phyloP scores from a whole-genome alignment of 2,888 invertebrate species.

The Nycteola revayana region DNA sequence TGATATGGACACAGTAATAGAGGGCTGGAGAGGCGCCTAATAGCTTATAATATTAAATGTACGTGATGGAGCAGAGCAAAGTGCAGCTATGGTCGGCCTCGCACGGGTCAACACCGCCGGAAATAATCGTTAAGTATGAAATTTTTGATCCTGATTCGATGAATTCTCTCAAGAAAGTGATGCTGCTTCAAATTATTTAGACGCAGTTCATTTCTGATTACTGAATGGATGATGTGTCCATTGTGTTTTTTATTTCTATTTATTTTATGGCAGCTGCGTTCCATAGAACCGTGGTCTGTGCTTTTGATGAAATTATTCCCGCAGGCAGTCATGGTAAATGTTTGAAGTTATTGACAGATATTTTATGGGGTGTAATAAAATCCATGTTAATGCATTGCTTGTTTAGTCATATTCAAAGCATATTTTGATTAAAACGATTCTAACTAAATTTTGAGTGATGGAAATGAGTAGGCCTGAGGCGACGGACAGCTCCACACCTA shows the following conservation, averaged over 20 bases:
- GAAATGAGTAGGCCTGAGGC: conserved; percentile 50
- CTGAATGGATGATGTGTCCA: conserved; percentile 9
- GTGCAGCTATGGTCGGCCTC: conserved; percentile 33
- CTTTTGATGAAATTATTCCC: conserved; percentile 2
- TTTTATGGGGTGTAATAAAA: conserved; percentile 19
- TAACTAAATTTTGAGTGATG: conserved; percentile 44
- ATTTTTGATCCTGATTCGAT: conserved; percentile 33
- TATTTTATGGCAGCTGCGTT: conserved; percentile 1
- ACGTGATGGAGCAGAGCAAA: conserved; percentile 63
- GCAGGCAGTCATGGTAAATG: conserved; percentile 11
- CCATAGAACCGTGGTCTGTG: neutral
- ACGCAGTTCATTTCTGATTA: conserved; percentile 15
- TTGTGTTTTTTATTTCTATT: conserved; percentile 11
- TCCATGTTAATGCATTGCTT: conserved; percentile 32
- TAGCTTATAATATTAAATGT: conserved; percentile 79
- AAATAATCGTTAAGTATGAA: conserved; percentile 58
- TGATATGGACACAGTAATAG: conserved; percentile 80
- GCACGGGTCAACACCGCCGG: conserved; percentile 46
- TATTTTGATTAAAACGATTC: conserved; percentile 42
- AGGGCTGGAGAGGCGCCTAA: conserved; percentile 73
- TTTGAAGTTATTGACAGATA: conserved; percentile 11
- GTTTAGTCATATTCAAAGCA: conserved; percentile 30
- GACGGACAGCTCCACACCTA: conserved; percentile 52
- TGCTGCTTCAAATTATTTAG: conserved; percentile 18
- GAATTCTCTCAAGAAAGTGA: conserved; percentile 27